These are phyloP conservation scores for Alauda arvensis DNA, from an alignment of 2,797 vertebrate genomes.

Conservation along the genomic window DNA sequence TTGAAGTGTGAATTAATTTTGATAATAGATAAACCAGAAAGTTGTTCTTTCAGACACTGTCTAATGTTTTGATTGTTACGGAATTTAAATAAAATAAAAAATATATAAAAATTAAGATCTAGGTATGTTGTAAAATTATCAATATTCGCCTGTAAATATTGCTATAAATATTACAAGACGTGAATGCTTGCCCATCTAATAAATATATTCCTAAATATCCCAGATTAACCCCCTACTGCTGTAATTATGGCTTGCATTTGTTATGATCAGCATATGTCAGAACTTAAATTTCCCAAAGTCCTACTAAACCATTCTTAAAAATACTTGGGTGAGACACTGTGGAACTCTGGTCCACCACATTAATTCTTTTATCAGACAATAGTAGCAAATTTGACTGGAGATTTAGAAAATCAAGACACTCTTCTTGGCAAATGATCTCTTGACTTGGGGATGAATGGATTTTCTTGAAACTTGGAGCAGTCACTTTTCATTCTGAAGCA, in stretches of 20 bases:
- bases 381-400: background rate
- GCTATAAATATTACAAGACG: no score
- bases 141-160: background rate
- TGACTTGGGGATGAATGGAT: background rate
- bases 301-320: background rate
- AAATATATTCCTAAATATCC: background rate
- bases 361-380: background rate
- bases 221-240: background rate
- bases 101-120: background rate
- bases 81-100: background rate
- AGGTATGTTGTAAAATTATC: background rate
- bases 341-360: background rate
- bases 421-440: background rate
- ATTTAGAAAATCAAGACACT: background rate
- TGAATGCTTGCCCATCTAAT: background rate
- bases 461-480: background rate
- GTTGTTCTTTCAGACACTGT: background rate
- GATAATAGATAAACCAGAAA: background rate
- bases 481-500: background rate
- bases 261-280: background rate
- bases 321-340: background rate
- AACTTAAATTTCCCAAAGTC: background rate
- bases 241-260: background rate
- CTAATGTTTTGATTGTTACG: background rate
- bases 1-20: constrained; percentile 15